Evolutionary conservation across 1,140 invertebrate genomes (phyloP).

Genomic region (Berghia stephanieae): DNA sequence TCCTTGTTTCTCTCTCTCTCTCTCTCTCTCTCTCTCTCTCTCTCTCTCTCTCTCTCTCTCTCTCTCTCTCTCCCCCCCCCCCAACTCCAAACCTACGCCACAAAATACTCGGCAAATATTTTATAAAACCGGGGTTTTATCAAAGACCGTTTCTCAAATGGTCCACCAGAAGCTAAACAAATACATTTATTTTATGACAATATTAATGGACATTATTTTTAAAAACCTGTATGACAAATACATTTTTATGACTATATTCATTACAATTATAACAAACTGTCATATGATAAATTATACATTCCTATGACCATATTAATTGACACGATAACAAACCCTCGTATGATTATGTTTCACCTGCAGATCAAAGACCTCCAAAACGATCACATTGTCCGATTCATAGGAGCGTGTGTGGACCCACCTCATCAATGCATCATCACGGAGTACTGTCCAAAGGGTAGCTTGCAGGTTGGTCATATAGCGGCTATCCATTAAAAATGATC

Average conservation of each 20-base stretch:
- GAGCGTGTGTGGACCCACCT: conserved; percentile 86
- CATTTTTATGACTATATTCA: too few species aligned
- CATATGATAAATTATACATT: too few species aligned
- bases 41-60: not conserved
- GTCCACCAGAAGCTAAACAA: too few species aligned
- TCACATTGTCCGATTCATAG: conserved; percentile 92
- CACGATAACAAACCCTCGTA: too few species aligned
- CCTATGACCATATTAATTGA: too few species aligned
- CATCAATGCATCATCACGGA: conserved; percentile 85
- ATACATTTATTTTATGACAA: not conserved
- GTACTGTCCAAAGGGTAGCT: conserved; percentile 93
- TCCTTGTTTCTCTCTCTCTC: not conserved
- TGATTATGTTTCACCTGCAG: conserved; percentile 63
- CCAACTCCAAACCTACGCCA: too few species aligned
- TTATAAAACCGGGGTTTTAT: too few species aligned
- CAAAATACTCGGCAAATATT: too few species aligned
- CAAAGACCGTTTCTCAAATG: not conserved
- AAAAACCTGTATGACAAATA: too few species aligned
- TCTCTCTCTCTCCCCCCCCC: not conserved
- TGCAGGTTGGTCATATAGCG: too few species aligned
- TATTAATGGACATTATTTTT: not conserved
- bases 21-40: conserved; percentile 11
- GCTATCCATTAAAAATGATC: too few species aligned
- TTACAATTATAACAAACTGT: too few species aligned
- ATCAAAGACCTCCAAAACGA: conserved; percentile 97